Conservation (phyloP, 2,113 vertebrate genomes). For the Hippocampus mohnikei region DNA sequence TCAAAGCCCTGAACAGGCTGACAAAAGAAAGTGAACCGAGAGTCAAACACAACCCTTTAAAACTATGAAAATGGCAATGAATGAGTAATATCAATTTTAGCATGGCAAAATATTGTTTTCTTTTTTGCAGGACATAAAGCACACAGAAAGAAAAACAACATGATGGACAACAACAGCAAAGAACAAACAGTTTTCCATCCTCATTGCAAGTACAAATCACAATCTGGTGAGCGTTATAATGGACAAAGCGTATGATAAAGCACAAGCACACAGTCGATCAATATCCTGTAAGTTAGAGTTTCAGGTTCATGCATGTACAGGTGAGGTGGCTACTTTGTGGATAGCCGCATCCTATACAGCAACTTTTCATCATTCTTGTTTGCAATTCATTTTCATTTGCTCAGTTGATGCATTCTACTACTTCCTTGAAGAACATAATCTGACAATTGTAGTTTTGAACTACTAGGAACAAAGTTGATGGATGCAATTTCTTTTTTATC, state of each 20-base stretch:
- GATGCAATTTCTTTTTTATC: too few relatives aligned
- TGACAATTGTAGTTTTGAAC: not conserved
- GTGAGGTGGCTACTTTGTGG: not conserved
- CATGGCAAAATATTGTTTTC: too few relatives aligned
- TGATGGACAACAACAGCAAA: not conserved
- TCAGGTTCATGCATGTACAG: not conserved
- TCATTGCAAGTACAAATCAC: not conserved
- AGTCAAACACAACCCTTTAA: not conserved
- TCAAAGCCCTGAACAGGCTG: conserved; percentile 98
- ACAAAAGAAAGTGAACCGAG: not conserved
- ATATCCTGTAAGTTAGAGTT: not conserved
- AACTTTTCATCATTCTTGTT: not conserved
- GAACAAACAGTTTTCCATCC: not conserved
- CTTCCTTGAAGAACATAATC: not conserved
- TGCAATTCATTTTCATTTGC: not conserved
- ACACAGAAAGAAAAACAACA: conserved; percentile 25
- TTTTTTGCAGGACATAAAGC: conserved; percentile 2
- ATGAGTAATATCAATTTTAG: not conserved
- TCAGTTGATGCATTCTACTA: not conserved
- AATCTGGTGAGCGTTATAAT: not conserved
- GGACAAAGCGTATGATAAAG: conserved; percentile 2
- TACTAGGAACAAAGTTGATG: too few relatives aligned
- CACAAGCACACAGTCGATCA: not conserved
- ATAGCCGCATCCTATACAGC: not conserved
- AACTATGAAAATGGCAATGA: not conserved